Base-by-base conservation (phyloP, 2,888 invertebrate genomes). In the Diaperis boleti region DNA sequence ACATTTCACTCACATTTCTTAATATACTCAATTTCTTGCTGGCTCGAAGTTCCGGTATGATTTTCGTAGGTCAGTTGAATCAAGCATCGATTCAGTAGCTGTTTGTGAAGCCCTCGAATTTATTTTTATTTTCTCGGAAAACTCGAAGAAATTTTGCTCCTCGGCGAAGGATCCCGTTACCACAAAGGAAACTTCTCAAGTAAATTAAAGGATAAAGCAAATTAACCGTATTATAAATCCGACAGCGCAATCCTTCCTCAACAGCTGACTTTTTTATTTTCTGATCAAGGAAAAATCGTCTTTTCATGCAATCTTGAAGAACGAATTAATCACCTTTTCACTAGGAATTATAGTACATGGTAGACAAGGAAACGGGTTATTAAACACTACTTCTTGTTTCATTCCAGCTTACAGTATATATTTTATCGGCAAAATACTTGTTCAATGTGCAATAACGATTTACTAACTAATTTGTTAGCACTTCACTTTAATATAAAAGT, bases 21-120 rank as follows among this genome's bases (percentile, higher is more conserved):
- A 60, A 60, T 60, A 37, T 35, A 56, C 47, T 54, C 61, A 47
- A 61, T 61, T 54, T 61, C 61, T 54, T 45, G 54, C 18, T 45
- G 52, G 33, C 41, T 15, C 41, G 55, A 61, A 61, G 47, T 61
- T 61, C 61, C 47, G 61, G 55, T 41, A 47, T 39, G 45, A 39
- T 61, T 45, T n/a, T 54, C 55, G 37, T 45, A 61, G 47, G 45
- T 49, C 49, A 49, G 59, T 41, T 47, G 49, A 59, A 59, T 59
- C 37, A 59, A 59, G 59, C 39, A 26, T 8, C 49, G 49, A 59
- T 59, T 59, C 59, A 59, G 13, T 31, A 18, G 55, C 57, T 35
- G 33, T 45, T 57, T 39, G 57, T 20, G 33, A 42, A 26, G 37
- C 45, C 37, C 47, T 49, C 49, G 41, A 47, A 29, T 59, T 59